Evolutionary conservation across 2,888 invertebrate species (phyloP), one percentile per base, ranked within the genome.

Genomic region (Resseliella maxima): DNA sequence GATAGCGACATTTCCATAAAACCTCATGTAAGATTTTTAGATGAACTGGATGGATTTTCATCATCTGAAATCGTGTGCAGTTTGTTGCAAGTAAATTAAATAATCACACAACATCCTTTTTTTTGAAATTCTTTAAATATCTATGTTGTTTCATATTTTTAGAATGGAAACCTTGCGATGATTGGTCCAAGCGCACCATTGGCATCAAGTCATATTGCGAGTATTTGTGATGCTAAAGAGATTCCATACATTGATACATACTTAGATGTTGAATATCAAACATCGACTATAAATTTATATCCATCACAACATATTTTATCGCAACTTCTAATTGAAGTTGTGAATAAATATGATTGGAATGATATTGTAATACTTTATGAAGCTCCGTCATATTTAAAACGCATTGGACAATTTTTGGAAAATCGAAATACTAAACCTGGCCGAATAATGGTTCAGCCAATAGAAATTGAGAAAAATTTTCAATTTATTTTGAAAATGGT

Each of bases 331-430:
- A 92, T 94, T 86, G 94, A 95, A 89, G 91, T 97, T 86, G 94
- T 97, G 3, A 91, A 92, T 86, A 92, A 93, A 18, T 95, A 95
- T 92, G 93, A 94, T 59, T 98, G 98, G 98, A 93, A 94, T 87
- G 93, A 94, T 64, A 97, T 97, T 89, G 96, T 96, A n/a, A 93
- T 98, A 88, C 92, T 98, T 87, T 98, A 98, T 90, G 97, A 98
- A 90, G 86, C 86, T 27, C 86, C 86, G 8, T 59, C n/a, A 3
- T 59, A 54, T 54, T 8, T 59, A 2, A 86, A 59, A 59, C 36
- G 36, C 0, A 35, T 59, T 21, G 21, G n/a, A 59, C 86, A 2
- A 3, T n/a, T 86, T 10, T n/a, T 83, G n/a, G 83, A 83, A 36
- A n/a, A 83, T 6, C 24, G 83, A n/a, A 38, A n/a, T 24, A 83